Evolutionary conservation across 2,888 invertebrate species (phyloP), one percentile per base, ranked within the genome.

Genomic region (Cantharis rufa): DNA sequence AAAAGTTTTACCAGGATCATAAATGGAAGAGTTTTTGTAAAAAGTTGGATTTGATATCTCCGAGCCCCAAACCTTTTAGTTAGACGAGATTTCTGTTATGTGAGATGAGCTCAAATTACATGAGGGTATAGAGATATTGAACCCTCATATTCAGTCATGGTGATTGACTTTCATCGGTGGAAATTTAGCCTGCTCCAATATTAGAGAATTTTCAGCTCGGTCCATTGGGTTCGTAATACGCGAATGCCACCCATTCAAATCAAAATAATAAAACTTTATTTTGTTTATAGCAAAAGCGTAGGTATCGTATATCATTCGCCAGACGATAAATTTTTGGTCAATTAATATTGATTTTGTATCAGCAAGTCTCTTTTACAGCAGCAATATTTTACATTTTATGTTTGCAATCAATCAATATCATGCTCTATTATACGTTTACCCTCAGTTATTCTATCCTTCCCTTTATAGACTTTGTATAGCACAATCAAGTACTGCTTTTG

Each of bases 391-490:
- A 48, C 48, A 48, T 48, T 48, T 48, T 48, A 48, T 48, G 48
- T 48, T 48, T 48, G 48, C 48, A 48, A 48, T 66, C 24, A 66
- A 66, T 66, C 64, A 66, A 66, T 66, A 66, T 24, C 15, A 24
- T n/a, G 64, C 18, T 66, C 64, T 24, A 66, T 66, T 66, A 66
- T 66, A 18, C 18, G 64, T 66, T 66, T 66, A 66, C 64, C 64
- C 64, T 66, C 24, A 66, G 64, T 66, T 66, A 66, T 66, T 66
- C 16, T 66, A 66, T 66, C 21, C 64, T 66, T 21, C 64, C 64
- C 18, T 66, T 66, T 66, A 21, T 66, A 66, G 13, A 66, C 24
- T 66, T 13, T 66, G 24, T 66, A 66, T 66, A 24, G 24, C 64
- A 24, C 64, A 66, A 21, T 66, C 64, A 21, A 66, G 64, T 66